Percentiles rank a stretch among this genome's conserved stretches.
phyloP scores from a whole-genome alignment of 2,888 invertebrate species.

The Ferrisia virgata region DNA sequence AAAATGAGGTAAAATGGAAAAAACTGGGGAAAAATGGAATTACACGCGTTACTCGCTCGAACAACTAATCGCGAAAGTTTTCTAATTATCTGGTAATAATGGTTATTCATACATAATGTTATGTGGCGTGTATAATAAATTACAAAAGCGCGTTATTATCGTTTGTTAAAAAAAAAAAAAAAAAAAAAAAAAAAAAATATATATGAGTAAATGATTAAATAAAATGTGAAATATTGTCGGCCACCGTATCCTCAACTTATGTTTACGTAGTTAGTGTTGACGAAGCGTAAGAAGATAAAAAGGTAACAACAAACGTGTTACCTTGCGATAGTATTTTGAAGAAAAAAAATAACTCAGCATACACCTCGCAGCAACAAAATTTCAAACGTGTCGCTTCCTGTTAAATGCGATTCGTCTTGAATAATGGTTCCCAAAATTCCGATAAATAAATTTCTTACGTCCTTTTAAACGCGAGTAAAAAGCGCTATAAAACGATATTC shows the following conservation, averaged over 20 bases:
- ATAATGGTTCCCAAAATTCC: constrained; percentile 28
- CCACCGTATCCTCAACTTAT: not conserved
- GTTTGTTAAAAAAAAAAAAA: constrained; percentile 6
- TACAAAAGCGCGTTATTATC: not conserved
- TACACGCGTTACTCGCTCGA: not conserved
- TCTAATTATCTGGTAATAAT: constrained; percentile 19
- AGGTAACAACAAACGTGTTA: constrained; percentile 8
- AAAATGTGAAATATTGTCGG: constrained; percentile 2
- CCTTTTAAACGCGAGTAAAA: constrained; percentile 23
- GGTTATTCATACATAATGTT: not conserved
- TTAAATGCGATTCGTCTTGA: not conserved
- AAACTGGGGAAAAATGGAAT: not conserved
- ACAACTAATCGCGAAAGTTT: constrained; percentile 6
- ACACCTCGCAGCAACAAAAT: constrained; percentile 1
- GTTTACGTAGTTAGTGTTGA: not conserved
- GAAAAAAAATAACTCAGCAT: not conserved
- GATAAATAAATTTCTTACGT: constrained; percentile 28
- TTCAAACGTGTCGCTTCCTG: constrained; percentile 19
- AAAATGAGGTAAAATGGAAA: not conserved
- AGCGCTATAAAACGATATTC: constrained; percentile 26
- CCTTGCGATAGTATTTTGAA: constrained; percentile 9
- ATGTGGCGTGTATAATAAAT: constrained; percentile 8
- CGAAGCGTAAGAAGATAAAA: constrained; percentile 25
- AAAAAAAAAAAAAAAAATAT: too few relatives aligned
- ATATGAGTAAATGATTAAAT: constrained; percentile 21